phyloP scores from a whole-genome alignment of 2,888 invertebrate species.

The Nematopogon swammerdamellus region DNA sequence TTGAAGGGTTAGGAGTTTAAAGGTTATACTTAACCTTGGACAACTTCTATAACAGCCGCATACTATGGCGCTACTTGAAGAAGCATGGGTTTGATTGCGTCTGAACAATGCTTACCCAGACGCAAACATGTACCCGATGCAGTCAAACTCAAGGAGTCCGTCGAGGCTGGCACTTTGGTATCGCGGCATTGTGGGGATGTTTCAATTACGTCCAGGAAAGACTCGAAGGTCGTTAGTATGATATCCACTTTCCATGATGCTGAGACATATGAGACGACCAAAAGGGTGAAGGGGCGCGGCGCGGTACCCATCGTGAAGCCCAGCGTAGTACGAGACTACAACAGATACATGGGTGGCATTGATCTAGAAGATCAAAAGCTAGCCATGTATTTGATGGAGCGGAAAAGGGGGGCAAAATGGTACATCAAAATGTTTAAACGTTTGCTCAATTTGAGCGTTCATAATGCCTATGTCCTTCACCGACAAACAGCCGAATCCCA shows the following conservation, averaged over 20 bases:
- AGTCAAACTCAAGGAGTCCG: no score
- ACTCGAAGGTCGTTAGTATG: constrained; percentile 11
- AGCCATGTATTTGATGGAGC: constrained; percentile 13
- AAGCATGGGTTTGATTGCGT: constrained; percentile 1
- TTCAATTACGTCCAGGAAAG: constrained; percentile 12
- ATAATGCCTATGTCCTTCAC: background rate
- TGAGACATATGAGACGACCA: background rate
- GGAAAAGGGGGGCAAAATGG: constrained; percentile 14
- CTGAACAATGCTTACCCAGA: background rate
- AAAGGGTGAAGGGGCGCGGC: constrained; percentile 4
- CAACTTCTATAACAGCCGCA: constrained; percentile 3
- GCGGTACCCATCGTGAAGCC: constrained; percentile 7
- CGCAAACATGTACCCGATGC: constrained; percentile 2
- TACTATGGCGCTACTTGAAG: constrained; percentile 1
- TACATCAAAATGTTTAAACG: constrained; percentile 13
- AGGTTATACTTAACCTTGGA: constrained; percentile 1
- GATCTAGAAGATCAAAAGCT: constrained; percentile 16
- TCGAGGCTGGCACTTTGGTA: no score
- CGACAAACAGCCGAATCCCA: background rate
- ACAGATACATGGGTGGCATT: constrained; percentile 12
- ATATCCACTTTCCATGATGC: constrained; percentile 12
- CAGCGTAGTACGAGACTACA: constrained; percentile 10
- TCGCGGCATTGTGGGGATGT: constrained; percentile 4
- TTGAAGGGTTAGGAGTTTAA: background rate
- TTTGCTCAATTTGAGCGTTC: constrained; percentile 6